Evolutionary conservation across 1,140 invertebrate species (phyloP).

Genomic region (Leptinotarsa lineolata): DNA sequence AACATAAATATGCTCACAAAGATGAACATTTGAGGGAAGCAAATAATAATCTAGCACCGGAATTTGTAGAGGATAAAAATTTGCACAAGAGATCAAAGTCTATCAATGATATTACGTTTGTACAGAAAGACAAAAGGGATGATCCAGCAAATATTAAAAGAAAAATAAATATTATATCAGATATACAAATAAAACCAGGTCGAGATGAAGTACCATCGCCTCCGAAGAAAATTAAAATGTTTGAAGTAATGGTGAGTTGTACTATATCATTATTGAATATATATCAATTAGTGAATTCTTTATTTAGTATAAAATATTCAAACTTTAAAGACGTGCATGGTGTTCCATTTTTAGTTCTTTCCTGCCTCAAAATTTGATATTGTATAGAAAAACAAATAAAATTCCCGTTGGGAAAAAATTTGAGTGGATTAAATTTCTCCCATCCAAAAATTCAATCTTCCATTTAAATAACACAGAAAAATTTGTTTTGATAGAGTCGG

Average conservation of each 20-base stretch:
- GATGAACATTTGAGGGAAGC: background rate
- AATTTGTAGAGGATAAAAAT: background rate
- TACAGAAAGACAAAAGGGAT: background rate
- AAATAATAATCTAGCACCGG: background rate
- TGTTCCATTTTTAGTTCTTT: no score
- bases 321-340: no score
- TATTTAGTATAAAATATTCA: no score
- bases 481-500: no score
- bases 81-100: background rate
- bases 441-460: no score
- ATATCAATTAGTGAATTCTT: no score
- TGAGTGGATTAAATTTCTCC: no score
- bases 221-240: background rate
- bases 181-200: background rate
- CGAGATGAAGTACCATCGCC: background rate
- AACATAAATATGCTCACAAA: background rate
- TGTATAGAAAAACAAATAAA: no score
- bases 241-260: background rate
- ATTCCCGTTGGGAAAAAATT: no score
- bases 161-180: slow-evolving; percentile 3
- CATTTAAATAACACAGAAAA: no score
- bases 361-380: no score
- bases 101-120: background rate
- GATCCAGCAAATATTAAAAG: background rate
- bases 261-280: background rate